Evolutionary conservation across 2,797 vertebrate genomes (phyloP), one percentile per base, ranked within the genome.

Genomic region (Xenentodon cancila): DNA sequence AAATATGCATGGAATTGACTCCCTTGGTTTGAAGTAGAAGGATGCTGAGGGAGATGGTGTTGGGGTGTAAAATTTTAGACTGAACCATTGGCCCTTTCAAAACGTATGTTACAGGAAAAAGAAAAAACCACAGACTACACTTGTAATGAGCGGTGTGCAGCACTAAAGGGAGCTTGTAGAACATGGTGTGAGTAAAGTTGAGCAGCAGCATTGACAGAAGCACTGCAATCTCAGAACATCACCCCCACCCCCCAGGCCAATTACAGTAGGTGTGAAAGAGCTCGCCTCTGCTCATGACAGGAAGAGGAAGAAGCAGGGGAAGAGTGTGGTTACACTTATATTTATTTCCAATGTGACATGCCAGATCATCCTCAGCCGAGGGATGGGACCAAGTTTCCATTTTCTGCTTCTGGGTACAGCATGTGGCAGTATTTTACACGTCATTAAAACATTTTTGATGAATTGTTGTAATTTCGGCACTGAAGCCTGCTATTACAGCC

Each of bases 221-320:
- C 79, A 79, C 60, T 53, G 56, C 68, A 63, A 54, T 67, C 63
- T 67, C 50, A 76, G 84, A 84, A 79, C 82, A 85, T 86, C 80
- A 67, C 85, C 85, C 84, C 76, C 32, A 2, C 32, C 32, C 32
- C 32, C 73, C 42, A 9, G 73, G 84, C 67, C 75, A 64, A 78
- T 80, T 78, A 59, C 82, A 79, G 64, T 45, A 83, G 69, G 76
- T 72, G 82, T 79, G 82, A 79, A 81, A 68, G 81, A 80, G 75
- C 73, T 79, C 66, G 68, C 59, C 70, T 73, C 72, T 75, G 60
- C 65, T 61, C 46, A 17, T 82, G 69, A 84, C 71, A 77, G 74
- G 43, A 62, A 22, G 60, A 71, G 22, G 43, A 62, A 22, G 60
- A 71, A 19, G 65, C 52, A 50, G 40, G n/a, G 13, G 53, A 61